These are phyloP conservation scores for Iphiclides podalirius DNA, from an alignment of 2,888 invertebrate species.

Conservation along the genomic window DNA sequence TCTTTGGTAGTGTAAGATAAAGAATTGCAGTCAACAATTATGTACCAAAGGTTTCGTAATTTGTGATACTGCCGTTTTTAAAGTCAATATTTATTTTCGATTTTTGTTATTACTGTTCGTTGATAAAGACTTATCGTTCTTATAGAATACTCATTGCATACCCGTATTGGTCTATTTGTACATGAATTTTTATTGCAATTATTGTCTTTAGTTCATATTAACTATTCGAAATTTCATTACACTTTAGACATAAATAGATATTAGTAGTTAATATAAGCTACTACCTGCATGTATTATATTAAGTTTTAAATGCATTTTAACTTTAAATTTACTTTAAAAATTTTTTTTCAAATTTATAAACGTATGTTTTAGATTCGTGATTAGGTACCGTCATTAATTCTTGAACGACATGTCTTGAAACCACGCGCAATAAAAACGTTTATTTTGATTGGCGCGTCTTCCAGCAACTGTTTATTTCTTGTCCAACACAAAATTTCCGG, in stretches of 20 bases:
- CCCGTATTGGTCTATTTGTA: not conserved
- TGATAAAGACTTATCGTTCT: conserved; percentile 17
- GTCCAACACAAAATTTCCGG: not conserved
- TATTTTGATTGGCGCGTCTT: conserved; percentile 13
- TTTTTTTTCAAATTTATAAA: too few relatives aligned
- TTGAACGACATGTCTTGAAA: not conserved
- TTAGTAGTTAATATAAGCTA: too few relatives aligned
- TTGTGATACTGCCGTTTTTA: not conserved
- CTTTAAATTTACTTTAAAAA: too few relatives aligned
- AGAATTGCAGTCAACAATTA: not conserved
- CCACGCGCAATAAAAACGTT: conserved; percentile 15
- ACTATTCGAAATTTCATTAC: too few relatives aligned
- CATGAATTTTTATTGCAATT: too few relatives aligned
- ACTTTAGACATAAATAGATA: too few relatives aligned
- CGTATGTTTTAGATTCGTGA: too few relatives aligned
- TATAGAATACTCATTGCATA: conserved; percentile 9
- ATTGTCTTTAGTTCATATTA: too few relatives aligned
- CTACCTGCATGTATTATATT: too few relatives aligned
- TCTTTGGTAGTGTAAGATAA: not conserved
- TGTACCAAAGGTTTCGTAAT: not conserved
- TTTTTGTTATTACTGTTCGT: conserved; percentile 9
- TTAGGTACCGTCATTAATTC: conserved; percentile 9
- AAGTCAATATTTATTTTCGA: conserved; percentile 6
- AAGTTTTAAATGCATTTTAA: too few relatives aligned
- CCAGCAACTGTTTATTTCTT: conserved; percentile 2